phyloP scores from a whole-genome alignment of 2,888 invertebrate genomes.

The Prosapia bicincta region DNA sequence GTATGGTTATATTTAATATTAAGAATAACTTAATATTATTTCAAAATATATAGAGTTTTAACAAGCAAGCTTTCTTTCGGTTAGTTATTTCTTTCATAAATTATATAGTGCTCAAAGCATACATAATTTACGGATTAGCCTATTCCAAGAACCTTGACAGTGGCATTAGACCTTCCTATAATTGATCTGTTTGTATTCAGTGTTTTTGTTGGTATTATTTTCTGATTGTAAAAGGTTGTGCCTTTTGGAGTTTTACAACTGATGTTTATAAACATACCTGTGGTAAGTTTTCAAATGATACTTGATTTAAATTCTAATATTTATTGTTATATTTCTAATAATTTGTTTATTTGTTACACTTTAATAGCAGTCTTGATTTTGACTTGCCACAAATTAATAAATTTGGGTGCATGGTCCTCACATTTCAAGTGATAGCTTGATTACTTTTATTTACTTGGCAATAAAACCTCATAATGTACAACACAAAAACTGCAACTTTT shows the following conservation, averaged over 20 bases:
- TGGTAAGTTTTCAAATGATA: background rate
- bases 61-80: background rate
- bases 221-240: background rate
- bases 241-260: background rate
- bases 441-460: no score
- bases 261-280: background rate
- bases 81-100: background rate
- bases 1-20: background rate
- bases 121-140: background rate
- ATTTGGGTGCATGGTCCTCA: no score
- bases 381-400: no score
- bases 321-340: no score
- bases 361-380: no score
- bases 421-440: no score
- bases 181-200: background rate
- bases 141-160: slow-evolving; percentile 2
- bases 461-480: no score
- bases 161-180: background rate
- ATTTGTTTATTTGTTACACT: no score
- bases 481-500: no score
- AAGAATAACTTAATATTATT: background rate
- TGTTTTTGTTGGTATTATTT: background rate
- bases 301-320: no score
- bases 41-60: background rate
- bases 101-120: background rate